Conservation (phyloP, 2,888 invertebrate genomes). For the Cosmopolites sordidus region DNA sequence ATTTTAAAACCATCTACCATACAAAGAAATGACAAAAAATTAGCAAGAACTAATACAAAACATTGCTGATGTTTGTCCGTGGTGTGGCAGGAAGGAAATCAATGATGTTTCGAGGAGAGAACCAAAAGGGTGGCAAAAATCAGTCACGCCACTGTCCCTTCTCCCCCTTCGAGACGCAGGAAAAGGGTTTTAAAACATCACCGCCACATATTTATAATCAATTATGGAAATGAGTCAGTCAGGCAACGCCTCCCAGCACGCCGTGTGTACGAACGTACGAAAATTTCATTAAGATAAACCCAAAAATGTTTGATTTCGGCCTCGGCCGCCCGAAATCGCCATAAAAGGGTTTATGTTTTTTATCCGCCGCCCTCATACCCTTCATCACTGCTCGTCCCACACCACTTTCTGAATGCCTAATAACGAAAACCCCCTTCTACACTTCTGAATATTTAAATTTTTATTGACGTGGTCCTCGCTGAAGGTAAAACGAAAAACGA, state of each 20-base stretch:
- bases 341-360: slow-evolving; percentile 24
- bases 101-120: no score
- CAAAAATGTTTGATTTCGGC: slow-evolving; percentile 28
- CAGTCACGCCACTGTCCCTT: slow-evolving; percentile 19
- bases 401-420: neutral
- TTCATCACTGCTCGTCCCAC: neutral
- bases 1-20: no score
- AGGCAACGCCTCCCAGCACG: slow-evolving; percentile 3
- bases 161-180: slow-evolving; percentile 29
- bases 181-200: slow-evolving; percentile 37
- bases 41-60: no score
- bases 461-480: neutral
- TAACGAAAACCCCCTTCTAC: neutral
- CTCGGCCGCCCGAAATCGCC: slow-evolving; percentile 17
- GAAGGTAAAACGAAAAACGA: no score
- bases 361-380: slow-evolving; percentile 1
- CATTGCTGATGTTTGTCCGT: no score
- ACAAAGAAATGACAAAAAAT: no score
- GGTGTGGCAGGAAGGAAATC: no score
- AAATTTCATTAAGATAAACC: slow-evolving; percentile 31
- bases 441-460: neutral
- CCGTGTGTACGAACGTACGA: slow-evolving; percentile 28
- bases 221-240: slow-evolving; percentile 37
- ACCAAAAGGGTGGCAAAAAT: no score
- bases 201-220: slow-evolving; percentile 39